Evolutionary conservation across 2,888 invertebrate species (phyloP).

Genomic region (Drosophila kambysellisi): DNA sequence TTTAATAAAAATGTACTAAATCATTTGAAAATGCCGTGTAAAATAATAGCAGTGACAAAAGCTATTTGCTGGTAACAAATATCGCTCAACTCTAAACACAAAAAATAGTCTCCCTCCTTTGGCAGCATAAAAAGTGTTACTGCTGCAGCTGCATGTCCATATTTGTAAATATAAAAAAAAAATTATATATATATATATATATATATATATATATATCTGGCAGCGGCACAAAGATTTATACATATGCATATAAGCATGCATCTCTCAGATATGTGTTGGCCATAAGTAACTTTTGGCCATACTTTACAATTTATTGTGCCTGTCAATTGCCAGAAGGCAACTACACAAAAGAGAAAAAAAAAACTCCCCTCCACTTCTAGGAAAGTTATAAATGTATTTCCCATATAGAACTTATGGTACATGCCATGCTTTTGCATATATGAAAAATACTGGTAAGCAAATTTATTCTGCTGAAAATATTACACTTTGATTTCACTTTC

Average conservation of each 20-base stretch:
- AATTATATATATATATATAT: constrained; percentile 17
- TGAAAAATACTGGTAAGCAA: constrained; percentile 45
- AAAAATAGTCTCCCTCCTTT: neutral
- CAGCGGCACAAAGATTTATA: constrained; percentile 28
- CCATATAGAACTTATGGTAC: constrained; percentile 32
- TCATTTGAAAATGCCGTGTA: neutral
- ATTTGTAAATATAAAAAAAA: constrained; percentile 9
- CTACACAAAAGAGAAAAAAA: constrained; percentile 4
- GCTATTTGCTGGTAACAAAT: neutral
- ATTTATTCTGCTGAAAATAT: constrained; percentile 71
- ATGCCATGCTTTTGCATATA: constrained; percentile 29
- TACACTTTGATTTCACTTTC: constrained; percentile 61
- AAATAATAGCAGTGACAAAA: neutral
- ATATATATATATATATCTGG: constrained; percentile 10
- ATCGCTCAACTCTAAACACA: neutral
- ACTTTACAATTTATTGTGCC: constrained; percentile 77
- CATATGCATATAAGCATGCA: constrained; percentile 17
- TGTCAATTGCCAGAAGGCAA: constrained; percentile 73
- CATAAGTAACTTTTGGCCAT: constrained; percentile 68
- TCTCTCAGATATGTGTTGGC: constrained; percentile 25
- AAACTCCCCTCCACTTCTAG: neutral
- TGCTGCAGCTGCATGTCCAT: constrained; percentile 30
- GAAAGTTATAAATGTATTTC: constrained; percentile 33
- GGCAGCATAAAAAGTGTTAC: constrained; percentile 26
- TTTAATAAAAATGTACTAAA: neutral